A percentile compares a stretch with the other conserved stretches of the same genome.
These are phyloP conservation scores for Peucedramus taeniatus DNA, from an alignment of 2,113 vertebrate genomes.

Conservation along the genomic window DNA sequence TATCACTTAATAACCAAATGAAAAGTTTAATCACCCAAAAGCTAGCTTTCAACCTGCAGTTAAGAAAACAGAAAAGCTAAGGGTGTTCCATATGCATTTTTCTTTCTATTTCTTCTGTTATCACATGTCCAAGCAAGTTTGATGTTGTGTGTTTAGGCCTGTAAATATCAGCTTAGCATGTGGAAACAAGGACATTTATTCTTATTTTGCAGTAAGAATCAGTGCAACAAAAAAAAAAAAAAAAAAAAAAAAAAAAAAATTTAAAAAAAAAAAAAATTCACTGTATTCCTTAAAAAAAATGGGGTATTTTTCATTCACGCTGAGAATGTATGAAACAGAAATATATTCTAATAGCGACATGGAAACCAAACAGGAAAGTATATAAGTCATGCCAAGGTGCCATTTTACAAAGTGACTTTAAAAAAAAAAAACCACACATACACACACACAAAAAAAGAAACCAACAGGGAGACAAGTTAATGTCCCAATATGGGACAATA, in stretches of 20 bases:
- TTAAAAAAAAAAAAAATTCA: not conserved
- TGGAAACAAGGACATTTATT: conserved; percentile 32
- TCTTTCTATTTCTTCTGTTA: conserved; percentile 37
- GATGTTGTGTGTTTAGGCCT: not conserved
- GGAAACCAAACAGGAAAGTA: not conserved
- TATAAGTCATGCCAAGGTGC: conserved; percentile 39
- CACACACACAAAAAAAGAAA: too few species aligned
- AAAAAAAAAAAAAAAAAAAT: not conserved
- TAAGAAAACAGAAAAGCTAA: conserved; percentile 59
- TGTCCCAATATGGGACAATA: conserved; percentile 64
- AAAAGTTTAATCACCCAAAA: conserved; percentile 69
- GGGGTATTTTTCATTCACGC: not conserved
- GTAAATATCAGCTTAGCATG: conserved; percentile 16
- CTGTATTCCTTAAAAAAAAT: not conserved
- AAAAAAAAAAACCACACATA: conserved; percentile 37
- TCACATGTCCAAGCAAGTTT: conserved; percentile 36
- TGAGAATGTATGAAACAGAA: not conserved
- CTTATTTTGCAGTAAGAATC: conserved; percentile 10
- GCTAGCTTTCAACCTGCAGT: conserved; percentile 61
- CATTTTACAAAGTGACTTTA: conserved; percentile 69
- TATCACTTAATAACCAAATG: conserved; percentile 71
- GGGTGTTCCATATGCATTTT: conserved; percentile 31
- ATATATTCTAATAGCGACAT: not conserved
- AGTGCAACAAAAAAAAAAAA: not conserved
- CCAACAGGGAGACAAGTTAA: conserved; percentile 35